These are phyloP conservation scores for Babyrousa celebensis DNA, from an alignment of 2,797 vertebrate genomes.

Conservation along the genomic window DNA sequence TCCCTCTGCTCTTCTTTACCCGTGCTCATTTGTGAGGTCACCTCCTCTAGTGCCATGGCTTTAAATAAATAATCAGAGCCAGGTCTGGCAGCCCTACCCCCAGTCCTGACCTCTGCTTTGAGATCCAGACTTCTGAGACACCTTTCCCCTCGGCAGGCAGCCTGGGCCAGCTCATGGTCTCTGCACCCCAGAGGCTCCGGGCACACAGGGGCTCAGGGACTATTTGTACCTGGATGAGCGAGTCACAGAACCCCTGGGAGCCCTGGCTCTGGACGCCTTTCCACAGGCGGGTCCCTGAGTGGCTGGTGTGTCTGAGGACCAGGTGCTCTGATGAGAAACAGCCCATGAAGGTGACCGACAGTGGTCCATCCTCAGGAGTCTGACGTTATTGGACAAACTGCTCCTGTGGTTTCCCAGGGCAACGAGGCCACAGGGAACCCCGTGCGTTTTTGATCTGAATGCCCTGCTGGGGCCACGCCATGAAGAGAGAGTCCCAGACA, in stretches of 20 bases:
- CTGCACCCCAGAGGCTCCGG: fast-evolving
- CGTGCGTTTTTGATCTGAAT: too few species aligned
- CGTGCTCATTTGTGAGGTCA: background rate
- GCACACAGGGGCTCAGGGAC: background rate
- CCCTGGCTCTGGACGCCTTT: background rate
- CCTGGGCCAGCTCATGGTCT: fast-evolving
- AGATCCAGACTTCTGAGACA: background rate
- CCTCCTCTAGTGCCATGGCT: background rate
- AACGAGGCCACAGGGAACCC: background rate
- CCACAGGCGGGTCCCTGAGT: fast-evolving
- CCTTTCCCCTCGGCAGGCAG: fast-evolving
- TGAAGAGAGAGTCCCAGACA: background rate
- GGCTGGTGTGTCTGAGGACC: background rate
- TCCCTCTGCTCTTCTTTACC: background rate
- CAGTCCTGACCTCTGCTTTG: background rate
- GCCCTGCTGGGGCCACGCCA: background rate
- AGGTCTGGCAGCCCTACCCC: too few species aligned
- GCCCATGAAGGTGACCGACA: fast-evolving
- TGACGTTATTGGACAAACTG: fast-evolving
- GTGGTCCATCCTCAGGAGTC: fast-evolving
- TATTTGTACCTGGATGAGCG: too few species aligned
- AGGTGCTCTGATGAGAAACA: fast-evolving
- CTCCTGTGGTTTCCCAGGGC: fast-evolving
- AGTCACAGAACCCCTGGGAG: background rate
- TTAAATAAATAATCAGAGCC: background rate